These are phyloP conservation scores for Oncorhynchus gorbuscha DNA, from an alignment of 2,113 vertebrate species.

Conservation along the genomic window DNA sequence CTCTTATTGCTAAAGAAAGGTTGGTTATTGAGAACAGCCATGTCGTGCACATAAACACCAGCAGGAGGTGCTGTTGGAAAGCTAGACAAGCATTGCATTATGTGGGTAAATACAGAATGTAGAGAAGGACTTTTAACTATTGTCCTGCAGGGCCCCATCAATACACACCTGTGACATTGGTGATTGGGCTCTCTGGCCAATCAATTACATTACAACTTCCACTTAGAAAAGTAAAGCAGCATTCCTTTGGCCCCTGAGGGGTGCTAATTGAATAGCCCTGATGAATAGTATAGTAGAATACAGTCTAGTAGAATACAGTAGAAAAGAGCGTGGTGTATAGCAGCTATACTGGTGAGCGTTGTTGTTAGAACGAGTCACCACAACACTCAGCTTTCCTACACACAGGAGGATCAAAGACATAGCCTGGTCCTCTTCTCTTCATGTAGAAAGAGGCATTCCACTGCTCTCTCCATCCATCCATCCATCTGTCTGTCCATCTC, in stretches of 20 bases:
- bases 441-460: no score
- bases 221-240: neutral
- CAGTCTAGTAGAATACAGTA: no score
- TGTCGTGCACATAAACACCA: conserved; percentile 32
- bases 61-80: conserved; percentile 13
- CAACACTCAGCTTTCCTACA: neutral
- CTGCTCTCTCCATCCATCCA: no score
- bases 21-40: conserved; percentile 23
- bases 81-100: neutral
- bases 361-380: neutral
- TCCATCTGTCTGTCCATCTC: neutral
- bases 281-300: no score
- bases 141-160: no score
- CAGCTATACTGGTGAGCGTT: neutral
- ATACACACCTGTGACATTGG: no score
- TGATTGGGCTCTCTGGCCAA: no score
- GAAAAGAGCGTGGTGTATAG: no score
- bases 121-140: no score
- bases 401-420: neutral
- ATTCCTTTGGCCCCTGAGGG: neutral
- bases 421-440: no score
- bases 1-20: conserved; percentile 63
- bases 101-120: neutral
- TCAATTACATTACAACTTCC: no score
- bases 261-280: no score